Conservation (phyloP, 2,113 vertebrate species). For the Psephotus haematonotus region DNA sequence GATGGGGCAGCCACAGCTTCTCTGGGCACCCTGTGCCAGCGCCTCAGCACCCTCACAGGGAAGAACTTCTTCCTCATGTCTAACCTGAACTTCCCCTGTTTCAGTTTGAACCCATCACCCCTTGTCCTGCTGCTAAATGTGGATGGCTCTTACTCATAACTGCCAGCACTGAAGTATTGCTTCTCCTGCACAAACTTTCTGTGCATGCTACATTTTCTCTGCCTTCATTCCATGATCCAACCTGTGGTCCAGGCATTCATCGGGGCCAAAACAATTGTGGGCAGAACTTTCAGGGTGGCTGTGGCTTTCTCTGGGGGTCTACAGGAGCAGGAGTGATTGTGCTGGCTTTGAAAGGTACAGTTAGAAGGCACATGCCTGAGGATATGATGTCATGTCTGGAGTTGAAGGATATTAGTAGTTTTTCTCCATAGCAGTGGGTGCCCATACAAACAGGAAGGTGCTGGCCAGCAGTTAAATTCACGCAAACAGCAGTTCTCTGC, state of each 20-base stretch:
- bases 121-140: neutral
- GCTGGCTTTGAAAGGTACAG: conserved; percentile 12
- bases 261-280: neutral
- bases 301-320: conserved; percentile 1
- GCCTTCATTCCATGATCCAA: neutral
- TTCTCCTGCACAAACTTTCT: neutral
- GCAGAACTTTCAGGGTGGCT: neutral
- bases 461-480: conserved; percentile 3
- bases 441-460: conserved; percentile 52
- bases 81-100: neutral
- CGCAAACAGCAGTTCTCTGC: neutral
- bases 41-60: neutral
- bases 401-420: conserved; percentile 48
- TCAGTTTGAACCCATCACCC: neutral
- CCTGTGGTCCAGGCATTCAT: neutral
- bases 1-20: neutral
- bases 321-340: neutral
- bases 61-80: neutral
- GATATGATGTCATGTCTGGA: conserved; percentile 73
- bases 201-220: neutral
- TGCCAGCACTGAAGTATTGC: neutral
- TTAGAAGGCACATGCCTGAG: conserved; percentile 5
- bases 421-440: conserved; percentile 58
- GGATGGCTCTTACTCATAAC: neutral
- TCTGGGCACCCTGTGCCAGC: neutral